Percentiles rank a stretch among this genome's conserved stretches.
These are phyloP conservation scores for Siniperca undulata DNA, from an alignment of 2,797 vertebrate species.

Conservation along the genomic window DNA sequence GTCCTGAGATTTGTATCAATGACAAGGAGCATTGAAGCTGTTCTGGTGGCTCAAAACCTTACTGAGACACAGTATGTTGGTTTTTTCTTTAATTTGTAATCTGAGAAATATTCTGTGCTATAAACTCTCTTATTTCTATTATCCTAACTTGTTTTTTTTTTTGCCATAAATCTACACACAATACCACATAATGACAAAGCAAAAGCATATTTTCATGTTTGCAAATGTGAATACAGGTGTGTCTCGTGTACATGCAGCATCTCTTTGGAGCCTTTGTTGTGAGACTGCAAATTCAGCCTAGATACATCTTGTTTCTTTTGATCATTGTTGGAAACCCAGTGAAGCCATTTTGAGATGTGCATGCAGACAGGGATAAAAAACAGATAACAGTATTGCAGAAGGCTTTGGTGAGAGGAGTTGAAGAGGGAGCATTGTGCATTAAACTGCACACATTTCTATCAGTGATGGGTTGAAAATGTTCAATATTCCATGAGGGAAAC, in stretches of 20 bases:
- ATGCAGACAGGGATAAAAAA: neutral
- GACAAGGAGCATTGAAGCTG: neutral
- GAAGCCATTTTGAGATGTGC: neutral
- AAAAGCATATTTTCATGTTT: neutral
- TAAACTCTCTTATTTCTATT: neutral
- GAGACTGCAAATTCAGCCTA: neutral
- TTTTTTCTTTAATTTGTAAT: slow-evolving; percentile 2
- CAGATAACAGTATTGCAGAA: neutral
- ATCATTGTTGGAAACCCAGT: neutral
- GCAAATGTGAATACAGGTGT: neutral
- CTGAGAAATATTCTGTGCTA: too few species aligned
- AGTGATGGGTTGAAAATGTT: slow-evolving; percentile 16
- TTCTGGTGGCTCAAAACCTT: neutral
- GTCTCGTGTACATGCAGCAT: neutral
- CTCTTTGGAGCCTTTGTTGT: neutral
- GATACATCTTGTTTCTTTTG: neutral
- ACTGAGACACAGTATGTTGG: neutral
- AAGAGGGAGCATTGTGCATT: slow-evolving; percentile 31
- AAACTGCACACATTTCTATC: slow-evolving; percentile 26
- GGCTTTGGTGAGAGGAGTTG: neutral
- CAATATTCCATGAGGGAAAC: slow-evolving; percentile 16
- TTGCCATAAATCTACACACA: neutral
- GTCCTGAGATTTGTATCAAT: neutral
- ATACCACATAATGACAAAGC: neutral
- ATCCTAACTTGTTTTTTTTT: neutral